phyloP scores from a whole-genome alignment of 2,113 vertebrate genomes.

The Malurus melanocephalus region DNA sequence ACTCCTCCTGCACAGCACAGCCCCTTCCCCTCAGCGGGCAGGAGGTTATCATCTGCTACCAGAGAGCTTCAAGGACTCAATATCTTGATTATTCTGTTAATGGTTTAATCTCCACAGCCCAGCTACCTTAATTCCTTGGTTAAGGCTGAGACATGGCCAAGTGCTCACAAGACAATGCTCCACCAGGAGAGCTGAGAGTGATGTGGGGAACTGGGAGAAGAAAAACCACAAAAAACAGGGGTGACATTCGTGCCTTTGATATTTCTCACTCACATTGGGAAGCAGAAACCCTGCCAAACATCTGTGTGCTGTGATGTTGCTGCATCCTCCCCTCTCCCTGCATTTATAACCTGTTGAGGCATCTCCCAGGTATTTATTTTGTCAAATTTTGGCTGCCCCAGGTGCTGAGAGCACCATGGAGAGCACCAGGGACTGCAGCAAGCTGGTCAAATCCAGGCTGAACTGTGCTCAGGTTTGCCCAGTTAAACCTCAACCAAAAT shows the following conservation, averaged over 20 bases:
- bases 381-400: neutral
- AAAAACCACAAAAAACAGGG: neutral
- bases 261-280: neutral
- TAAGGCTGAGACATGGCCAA: neutral
- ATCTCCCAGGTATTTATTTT: neutral
- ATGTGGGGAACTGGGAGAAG: neutral
- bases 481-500: neutral
- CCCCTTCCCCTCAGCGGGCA: neutral
- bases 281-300: neutral
- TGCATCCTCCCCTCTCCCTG: neutral
- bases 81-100: neutral
- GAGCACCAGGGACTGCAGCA: accelerated
- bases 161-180: neutral
- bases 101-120: neutral
- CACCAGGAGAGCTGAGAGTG: neutral
- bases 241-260: neutral
- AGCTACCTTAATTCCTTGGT: neutral
- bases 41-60: neutral
- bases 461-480: neutral
- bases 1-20: neutral
- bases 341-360: neutral
- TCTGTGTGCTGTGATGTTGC: accelerated
- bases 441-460: neutral
- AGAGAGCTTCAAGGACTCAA: neutral
- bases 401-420: accelerated